These are phyloP conservation scores for Pseudonaja textilis DNA, from an alignment of 2,113 vertebrate species.

Conservation along the genomic window DNA sequence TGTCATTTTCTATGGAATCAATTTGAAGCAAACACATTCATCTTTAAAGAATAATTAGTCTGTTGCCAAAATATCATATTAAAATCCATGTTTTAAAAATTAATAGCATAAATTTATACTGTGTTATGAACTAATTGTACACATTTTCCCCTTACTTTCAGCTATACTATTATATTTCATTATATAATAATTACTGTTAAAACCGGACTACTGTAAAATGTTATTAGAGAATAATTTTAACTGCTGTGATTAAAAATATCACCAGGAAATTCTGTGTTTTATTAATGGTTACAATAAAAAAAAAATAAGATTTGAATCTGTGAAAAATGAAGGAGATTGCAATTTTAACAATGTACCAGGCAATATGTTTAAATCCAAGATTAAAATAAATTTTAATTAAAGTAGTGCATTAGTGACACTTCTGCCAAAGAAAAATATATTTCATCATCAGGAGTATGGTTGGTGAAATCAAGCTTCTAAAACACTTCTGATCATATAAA, in stretches of 20 bases:
- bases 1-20: neutral
- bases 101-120: neutral
- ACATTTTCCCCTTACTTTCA: neutral
- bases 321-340: neutral
- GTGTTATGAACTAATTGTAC: neutral
- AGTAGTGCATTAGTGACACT: neutral
- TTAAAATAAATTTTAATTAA: neutral
- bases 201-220: neutral
- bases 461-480: neutral
- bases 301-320: neutral
- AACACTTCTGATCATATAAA: neutral
- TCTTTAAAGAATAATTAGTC: neutral
- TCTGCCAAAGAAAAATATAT: neutral
- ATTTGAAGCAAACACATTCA: neutral
- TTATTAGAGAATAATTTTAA: neutral
- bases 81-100: neutral
- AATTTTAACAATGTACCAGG: neutral
- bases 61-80: neutral
- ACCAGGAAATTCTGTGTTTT: neutral
- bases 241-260: neutral
- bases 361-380: neutral
- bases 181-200: neutral
- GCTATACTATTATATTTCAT: neutral
- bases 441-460: neutral
- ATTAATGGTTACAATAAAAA: neutral